Conservation (phyloP, 2,888 invertebrate genomes). For the Epiperipatus broadwayi region DNA sequence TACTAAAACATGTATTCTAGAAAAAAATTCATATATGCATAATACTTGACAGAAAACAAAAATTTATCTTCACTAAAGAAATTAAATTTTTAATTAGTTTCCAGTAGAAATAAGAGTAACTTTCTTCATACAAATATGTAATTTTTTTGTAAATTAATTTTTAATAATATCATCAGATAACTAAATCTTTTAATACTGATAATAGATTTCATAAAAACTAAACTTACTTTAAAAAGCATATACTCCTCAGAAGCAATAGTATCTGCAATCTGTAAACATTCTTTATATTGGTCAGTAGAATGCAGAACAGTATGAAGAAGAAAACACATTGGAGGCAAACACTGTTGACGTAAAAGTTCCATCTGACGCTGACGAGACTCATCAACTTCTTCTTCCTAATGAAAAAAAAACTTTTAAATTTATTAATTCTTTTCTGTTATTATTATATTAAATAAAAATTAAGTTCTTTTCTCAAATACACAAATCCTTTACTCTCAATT, state of each 20-base stretch:
- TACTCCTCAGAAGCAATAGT: conserved; percentile 57
- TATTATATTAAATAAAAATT: too few species aligned
- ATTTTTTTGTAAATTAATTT: too few species aligned
- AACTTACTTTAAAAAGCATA: conserved; percentile 49
- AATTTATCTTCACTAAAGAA: too few species aligned
- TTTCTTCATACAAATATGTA: too few species aligned
- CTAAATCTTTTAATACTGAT: not conserved
- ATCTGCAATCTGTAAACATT: conserved; percentile 57
- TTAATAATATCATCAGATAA: not conserved
- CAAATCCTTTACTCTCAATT: too few species aligned
- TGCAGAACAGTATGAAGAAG: conserved; percentile 58
- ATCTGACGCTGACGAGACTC: conserved; percentile 43
- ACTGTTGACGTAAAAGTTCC: conserved; percentile 51
- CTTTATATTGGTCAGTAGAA: conserved; percentile 51
- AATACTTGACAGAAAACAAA: too few species aligned
- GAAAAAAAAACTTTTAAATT: conserved; percentile 8
- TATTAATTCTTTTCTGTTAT: not conserved
- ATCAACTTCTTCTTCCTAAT: conserved; percentile 21
- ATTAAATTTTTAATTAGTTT: too few species aligned
- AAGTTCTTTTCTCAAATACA: too few species aligned
- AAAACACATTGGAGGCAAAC: conserved; percentile 60
- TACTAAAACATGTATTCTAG: too few species aligned
- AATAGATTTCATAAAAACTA: conserved; percentile 1
- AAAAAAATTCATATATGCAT: too few species aligned
- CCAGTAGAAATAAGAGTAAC: too few species aligned